These are phyloP conservation scores for Macrosiphum euphorbiae DNA, from an alignment of 2,888 invertebrate species.

Conservation along the genomic window DNA sequence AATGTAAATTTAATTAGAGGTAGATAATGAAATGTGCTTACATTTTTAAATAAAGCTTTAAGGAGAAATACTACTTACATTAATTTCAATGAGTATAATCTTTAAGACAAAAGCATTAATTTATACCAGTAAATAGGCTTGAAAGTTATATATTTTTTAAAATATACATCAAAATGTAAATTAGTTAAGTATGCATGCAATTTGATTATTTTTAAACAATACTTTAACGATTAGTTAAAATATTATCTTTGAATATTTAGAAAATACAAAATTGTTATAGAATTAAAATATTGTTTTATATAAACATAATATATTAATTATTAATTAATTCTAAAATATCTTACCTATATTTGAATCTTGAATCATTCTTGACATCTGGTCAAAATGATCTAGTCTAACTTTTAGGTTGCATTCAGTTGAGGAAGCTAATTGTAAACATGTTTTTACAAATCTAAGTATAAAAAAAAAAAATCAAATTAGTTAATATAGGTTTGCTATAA, in stretches of 20 bases:
- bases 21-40: neutral
- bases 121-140: neutral
- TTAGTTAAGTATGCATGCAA: neutral
- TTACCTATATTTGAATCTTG: conserved; percentile 67
- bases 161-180: neutral
- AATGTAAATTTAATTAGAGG: neutral
- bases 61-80: neutral
- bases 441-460: conserved; percentile 78
- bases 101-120: neutral
- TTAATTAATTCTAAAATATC: conserved; percentile 34
- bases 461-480: conserved; percentile 34
- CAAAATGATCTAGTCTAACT: conserved; percentile 82
- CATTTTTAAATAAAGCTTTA: neutral
- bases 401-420: conserved; percentile 82
- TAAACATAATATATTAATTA: neutral
- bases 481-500: neutral
- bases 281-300: neutral
- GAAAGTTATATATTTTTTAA: neutral
- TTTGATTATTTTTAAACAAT: neutral
- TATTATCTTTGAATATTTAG: neutral
- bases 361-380: conserved; percentile 80
- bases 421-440: conserved; percentile 84
- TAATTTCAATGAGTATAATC: neutral
- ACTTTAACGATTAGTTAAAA: neutral
- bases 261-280: neutral